Base-by-base conservation (phyloP, 2,888 invertebrate species). In the Miltochrista miniata region DNA sequence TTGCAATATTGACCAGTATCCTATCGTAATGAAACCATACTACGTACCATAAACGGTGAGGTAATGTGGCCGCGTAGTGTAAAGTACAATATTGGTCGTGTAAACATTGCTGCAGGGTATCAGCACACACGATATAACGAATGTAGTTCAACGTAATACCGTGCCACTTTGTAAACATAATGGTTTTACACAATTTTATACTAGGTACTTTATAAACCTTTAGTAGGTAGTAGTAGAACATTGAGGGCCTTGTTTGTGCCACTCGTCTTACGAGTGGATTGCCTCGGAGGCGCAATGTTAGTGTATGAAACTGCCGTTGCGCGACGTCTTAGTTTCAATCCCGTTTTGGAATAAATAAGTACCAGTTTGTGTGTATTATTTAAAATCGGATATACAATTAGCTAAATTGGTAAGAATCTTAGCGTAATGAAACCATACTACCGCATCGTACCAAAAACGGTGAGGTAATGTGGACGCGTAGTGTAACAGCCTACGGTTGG, bases 51-150 rank as follows among this genome's bases (percentile, higher is more conserved):
- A 46, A 46, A 48, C 37, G 37, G 8, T 58, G 52, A 54, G 49
- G 51, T 56, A 51, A 42, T 54, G 48, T 45, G 47, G 51, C 48
- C 47, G 51, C 12, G 44, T 45, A 52, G 50, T 54, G 43, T 54
- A 59, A 70, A 59, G 53, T 70, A 53, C 56, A 61, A 72, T 62
- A 52, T 47, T 44, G 41, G 36, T 41, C 41, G 45, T 54, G 31
- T 34, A 43, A 43, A 43, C 35, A 43, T 13, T 24, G 50, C 42
- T 59, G 59, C 55, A 63, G 42, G 52, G 18, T 37, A 18, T 24
- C 50, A 55, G 56, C 55, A 67, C 64, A 63, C 15, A 36, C 18
- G 8, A 45, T 30, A 33, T 4, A 2, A 24, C 18, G 18, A 4
- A 24, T 24, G 3, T 38, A 37, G 43, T 48, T 37, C 18, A 48